phyloP scores from a whole-genome alignment of 2,797 vertebrate species.

The Scyliorhinus canicula region DNA sequence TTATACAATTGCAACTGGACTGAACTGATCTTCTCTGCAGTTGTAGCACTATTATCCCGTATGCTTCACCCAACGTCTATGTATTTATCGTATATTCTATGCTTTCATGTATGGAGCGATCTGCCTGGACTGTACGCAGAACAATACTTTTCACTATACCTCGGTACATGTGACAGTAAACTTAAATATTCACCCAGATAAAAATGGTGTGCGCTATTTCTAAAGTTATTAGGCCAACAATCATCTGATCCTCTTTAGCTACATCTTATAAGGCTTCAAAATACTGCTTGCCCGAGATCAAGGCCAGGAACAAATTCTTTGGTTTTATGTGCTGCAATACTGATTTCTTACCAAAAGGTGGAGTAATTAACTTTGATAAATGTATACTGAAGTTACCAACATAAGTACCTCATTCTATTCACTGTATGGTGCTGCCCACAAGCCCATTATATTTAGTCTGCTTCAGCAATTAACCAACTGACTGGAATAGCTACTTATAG shows the following conservation, averaged over 20 bases:
- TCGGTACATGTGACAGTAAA: too few relatives aligned
- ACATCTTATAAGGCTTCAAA: background rate
- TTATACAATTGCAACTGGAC: too few relatives aligned
- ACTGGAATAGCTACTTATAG: background rate
- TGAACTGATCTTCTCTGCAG: too few relatives aligned
- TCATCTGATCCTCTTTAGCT: background rate
- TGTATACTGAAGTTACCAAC: background rate
- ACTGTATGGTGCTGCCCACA: background rate
- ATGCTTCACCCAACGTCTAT: too few relatives aligned
- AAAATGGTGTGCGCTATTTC: background rate
- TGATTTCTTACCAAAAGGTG: conserved; percentile 13
- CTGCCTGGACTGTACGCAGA: too few relatives aligned
- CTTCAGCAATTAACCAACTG: background rate
- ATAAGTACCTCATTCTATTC: background rate
- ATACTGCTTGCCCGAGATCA: background rate
- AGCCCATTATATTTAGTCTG: background rate
- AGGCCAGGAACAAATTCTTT: background rate
- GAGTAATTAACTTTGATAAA: background rate
- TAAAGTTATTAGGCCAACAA: background rate
- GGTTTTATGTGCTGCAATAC: background rate
- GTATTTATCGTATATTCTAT: too few relatives aligned
- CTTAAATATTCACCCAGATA: background rate
- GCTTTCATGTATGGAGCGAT: too few relatives aligned
- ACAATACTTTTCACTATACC: too few relatives aligned
- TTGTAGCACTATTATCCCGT: too few relatives aligned